Base-by-base conservation (phyloP, 2,888 invertebrate species). In the Patella depressa region DNA sequence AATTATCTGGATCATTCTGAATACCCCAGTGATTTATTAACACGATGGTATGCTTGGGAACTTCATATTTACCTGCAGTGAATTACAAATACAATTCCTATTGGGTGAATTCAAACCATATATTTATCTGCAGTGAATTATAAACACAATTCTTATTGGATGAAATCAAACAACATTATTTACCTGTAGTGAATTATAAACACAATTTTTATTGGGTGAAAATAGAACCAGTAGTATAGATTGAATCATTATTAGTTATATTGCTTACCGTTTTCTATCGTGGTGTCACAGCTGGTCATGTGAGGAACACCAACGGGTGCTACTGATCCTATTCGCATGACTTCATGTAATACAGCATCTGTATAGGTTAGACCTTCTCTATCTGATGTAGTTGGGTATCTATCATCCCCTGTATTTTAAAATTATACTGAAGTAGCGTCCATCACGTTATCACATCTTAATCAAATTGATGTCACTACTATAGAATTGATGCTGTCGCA, bases 11-110 rank as follows among this genome's bases (percentile, higher is more conserved):
- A 76, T 88, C 87, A 73, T 82, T 79, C 75, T 86, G 86, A 17
- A 88, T 78, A 3, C 83, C 83, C 85, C 85, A 85, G 24, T 83
- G 79, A 78, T 88, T 88, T 1, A 85, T 81, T 45, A 85, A 65
- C 0, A 88, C 83, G 17, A 77, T 75, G 0, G 86, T 87, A n/a
- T 82, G 86, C 74, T 86, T 84, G 2, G 87, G 87, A 17, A 88
- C 73, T 14, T 83, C 83, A 76, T 84, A 87, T 17, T 79, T 81
- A 24, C 81, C 87, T 86, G 70, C 11, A 82, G 45, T 9, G 45
- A 45, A 73, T n/a, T n/a, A 29, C 24, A n/a, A 71, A 15, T n/a
- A 34, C 17, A 57, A 57, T 17, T 57, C 57, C 9, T 15, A 57
- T 57, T 45, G 45, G 45, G 5, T 45, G 45, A 45, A 45, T 45